Evolutionary conservation across 2,113 vertebrate genomes (phyloP), one percentile per base, ranked within the genome.

Genomic region (Zapus hudsonius): DNA sequence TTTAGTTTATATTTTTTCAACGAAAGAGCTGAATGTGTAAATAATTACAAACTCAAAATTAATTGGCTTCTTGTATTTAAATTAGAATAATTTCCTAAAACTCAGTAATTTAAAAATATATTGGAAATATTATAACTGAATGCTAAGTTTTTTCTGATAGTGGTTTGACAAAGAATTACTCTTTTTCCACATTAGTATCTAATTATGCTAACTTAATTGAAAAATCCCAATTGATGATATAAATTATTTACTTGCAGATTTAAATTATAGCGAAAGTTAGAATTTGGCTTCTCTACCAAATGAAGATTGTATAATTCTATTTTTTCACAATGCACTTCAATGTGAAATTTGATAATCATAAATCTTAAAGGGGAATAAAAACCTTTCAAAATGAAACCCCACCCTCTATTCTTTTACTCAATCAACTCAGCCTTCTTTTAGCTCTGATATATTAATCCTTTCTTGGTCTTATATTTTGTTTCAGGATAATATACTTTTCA

Each of bases 71-170:
- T 10, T 13, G 15, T 73, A 64, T 74, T 85, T 90, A 79, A 72
- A 61, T 64, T 82, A 52, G 63, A 76, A 72, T 55, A 66, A 84
- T 38, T 23, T 67, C 3, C 61, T 23, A 84, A 31, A 36, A 64
- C 12, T 85, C 67, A 88, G 82, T 94, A 59, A 72, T 82, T 95
- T 67, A 92, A 75, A 78, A 88, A 40, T 33, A 40, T 66, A 88
- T 40, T 87, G 78, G 81, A 95, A 92, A 47, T 64, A 55, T 7
- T 86, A 9, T 76, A 81, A 69, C 44, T 59, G 31, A 57, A 27
- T 57, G 44, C 61, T 73, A 63, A 82, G n/a, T 57, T 84, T 8
- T 42, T 61, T 86, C 63, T 69, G 63, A 20, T 10, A 81, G 52
- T 87, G 36, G 3, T 87, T 70, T 91, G 82, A 89, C 25, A 89